phyloP scores from a whole-genome alignment of 2,888 invertebrate genomes.

The Synergus laeviventris region DNA sequence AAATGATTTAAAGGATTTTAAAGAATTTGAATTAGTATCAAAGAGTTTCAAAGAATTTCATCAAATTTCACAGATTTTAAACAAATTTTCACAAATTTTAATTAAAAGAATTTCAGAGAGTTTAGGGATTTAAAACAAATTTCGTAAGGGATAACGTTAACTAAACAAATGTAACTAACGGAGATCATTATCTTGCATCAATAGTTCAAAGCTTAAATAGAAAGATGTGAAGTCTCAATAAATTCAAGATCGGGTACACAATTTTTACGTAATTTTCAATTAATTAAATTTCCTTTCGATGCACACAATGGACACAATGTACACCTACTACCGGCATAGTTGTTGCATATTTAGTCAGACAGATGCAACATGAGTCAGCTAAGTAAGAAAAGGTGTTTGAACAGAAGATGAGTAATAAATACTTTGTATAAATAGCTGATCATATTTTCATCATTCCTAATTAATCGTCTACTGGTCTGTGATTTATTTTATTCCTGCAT shows the following conservation, averaged over 20 bases:
- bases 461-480: background rate
- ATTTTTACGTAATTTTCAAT: background rate
- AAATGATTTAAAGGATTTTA: too few species aligned
- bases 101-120: background rate
- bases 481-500: slow-evolving; percentile 3
- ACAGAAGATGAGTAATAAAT: slow-evolving; percentile 30
- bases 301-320: slow-evolving; percentile 9
- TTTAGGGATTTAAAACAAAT: background rate
- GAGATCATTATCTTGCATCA: background rate
- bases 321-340: slow-evolving; percentile 31
- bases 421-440: slow-evolving; percentile 32
- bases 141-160: background rate
- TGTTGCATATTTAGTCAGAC: slow-evolving; percentile 37
- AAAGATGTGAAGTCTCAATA: background rate
- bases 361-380: slow-evolving; percentile 34
- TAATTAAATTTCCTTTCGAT: slow-evolving; percentile 9
- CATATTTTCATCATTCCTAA: background rate
- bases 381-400: slow-evolving; percentile 32
- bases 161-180: background rate
- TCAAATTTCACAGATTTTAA: too few species aligned
- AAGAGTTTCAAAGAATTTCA: background rate
- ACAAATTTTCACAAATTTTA: too few species aligned
- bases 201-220: background rate
- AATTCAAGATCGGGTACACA: background rate
- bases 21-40: background rate